phyloP scores from a whole-genome alignment of 1,140 invertebrate genomes.

The Dendroctonus ponderosae region DNA sequence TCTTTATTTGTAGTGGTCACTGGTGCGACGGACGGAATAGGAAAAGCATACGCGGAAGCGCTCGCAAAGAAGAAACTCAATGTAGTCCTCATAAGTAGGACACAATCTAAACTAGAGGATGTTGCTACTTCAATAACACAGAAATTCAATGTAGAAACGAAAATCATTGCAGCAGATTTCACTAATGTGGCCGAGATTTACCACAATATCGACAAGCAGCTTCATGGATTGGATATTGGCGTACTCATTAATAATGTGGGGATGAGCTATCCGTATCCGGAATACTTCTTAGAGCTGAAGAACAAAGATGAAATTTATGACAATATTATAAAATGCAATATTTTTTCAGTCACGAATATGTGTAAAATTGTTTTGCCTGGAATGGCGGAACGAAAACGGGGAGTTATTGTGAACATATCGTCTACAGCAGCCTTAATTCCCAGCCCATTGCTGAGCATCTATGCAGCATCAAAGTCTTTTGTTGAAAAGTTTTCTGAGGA shows the following conservation, averaged over 20 bases:
- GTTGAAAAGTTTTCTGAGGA: slow-evolving; percentile 82
- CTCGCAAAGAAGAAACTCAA: slow-evolving; percentile 80
- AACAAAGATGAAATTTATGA: slow-evolving; percentile 58
- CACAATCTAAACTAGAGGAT: slow-evolving; percentile 73
- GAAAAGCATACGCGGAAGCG: slow-evolving; percentile 82
- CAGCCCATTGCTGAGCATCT: slow-evolving; percentile 80
- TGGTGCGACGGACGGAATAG: slow-evolving; percentile 89
- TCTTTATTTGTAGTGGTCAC: slow-evolving; percentile 71
- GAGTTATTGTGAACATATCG: slow-evolving; percentile 90
- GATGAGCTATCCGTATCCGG: slow-evolving; percentile 84
- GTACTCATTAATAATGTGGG: slow-evolving; percentile 96
- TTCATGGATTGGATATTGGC: slow-evolving; percentile 82
- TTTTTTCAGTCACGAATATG: slow-evolving; percentile 78
- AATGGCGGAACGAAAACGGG: slow-evolving; percentile 82
- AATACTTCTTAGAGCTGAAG: slow-evolving; percentile 73
- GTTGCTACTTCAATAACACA: slow-evolving; percentile 78
- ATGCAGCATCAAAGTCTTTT: slow-evolving; percentile 88
- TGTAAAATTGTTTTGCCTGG: slow-evolving; percentile 79
- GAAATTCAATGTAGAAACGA: slow-evolving; percentile 75
- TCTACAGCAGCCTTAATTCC: slow-evolving; percentile 80
- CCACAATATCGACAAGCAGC: slow-evolving; percentile 69
- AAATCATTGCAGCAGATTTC: slow-evolving; percentile 83
- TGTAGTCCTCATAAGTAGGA: slow-evolving; percentile 86
- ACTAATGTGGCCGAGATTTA: slow-evolving; percentile 69
- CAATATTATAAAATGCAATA: slow-evolving; percentile 72